Conservation (phyloP, 2,797 vertebrate genomes). For the Crax fasciolata region DNA sequence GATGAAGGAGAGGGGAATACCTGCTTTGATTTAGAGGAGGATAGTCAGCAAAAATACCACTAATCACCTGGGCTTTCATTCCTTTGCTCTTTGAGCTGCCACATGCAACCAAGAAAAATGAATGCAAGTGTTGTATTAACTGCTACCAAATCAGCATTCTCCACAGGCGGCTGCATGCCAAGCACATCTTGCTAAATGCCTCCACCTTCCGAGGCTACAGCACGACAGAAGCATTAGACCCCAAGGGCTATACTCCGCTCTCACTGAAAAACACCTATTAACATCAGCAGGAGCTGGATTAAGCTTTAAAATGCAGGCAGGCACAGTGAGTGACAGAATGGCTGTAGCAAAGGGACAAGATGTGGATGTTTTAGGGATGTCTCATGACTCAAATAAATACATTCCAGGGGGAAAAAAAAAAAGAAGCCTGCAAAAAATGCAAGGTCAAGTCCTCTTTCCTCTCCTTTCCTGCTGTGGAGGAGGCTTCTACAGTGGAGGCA, state of each 20-base stretch:
- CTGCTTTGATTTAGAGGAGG: slow-evolving; percentile 54
- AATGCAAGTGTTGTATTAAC: slow-evolving; percentile 37
- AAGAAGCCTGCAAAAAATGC: background rate
- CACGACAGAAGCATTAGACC: background rate
- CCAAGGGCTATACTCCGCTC: background rate
- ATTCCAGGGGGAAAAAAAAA: background rate
- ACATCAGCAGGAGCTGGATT: slow-evolving; percentile 24
- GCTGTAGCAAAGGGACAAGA: background rate
- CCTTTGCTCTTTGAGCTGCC: slow-evolving; percentile 62
- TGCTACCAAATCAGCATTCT: slow-evolving; percentile 46
- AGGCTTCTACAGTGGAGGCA: background rate
- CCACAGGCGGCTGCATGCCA: background rate
- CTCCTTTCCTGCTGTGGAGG: background rate
- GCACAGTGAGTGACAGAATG: background rate
- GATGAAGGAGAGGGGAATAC: slow-evolving; percentile 27
- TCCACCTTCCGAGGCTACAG: background rate
- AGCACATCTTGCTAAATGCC: slow-evolving; percentile 29
- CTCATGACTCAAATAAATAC: background rate
- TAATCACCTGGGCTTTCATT: slow-evolving; percentile 50
- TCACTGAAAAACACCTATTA: slow-evolving; percentile 11
- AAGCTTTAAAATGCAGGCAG: slow-evolving; percentile 20
- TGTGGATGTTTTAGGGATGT: background rate
- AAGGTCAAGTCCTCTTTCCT: background rate
- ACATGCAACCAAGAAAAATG: slow-evolving; percentile 42
- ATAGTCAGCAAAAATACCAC: slow-evolving; percentile 66